These are phyloP conservation scores for Sebastes paucispinis DNA, from an alignment of 2,797 vertebrate genomes.

Conservation along the genomic window DNA sequence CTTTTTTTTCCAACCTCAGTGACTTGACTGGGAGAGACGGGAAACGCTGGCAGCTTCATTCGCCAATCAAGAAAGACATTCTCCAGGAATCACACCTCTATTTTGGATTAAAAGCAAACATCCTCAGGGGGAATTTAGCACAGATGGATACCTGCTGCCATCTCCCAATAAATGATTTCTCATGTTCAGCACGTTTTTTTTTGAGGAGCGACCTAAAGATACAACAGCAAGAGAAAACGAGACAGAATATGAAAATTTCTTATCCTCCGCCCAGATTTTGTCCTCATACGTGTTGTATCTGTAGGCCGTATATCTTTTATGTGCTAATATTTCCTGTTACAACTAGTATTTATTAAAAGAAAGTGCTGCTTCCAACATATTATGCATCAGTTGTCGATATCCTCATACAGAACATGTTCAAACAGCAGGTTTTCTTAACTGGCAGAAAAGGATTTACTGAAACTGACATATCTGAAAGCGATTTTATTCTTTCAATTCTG, in stretches of 20 bases:
- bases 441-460: not conserved
- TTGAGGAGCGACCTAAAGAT: not conserved
- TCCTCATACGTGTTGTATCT: not conserved
- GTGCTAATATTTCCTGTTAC: not conserved
- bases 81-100: slow-evolving; percentile 64
- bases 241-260: not conserved
- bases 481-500: not conserved
- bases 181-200: not conserved
- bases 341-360: not conserved
- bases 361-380: not conserved
- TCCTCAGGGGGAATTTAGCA: slow-evolving; percentile 23
- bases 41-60: slow-evolving; percentile 34
- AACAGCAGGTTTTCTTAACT: not conserved
- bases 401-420: not conserved
- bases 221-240: not conserved
- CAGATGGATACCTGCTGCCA: slow-evolving; percentile 29
- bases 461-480: not conserved
- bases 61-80: slow-evolving; percentile 26
- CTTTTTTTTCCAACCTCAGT: slow-evolving; percentile 48
- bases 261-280: not conserved
- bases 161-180: slow-evolving; percentile 8
- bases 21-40: slow-evolving; percentile 36
- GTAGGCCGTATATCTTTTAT: not conserved
- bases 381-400: not conserved
- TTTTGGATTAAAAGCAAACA: slow-evolving; percentile 54